Evolutionary conservation across 1,140 invertebrate species (phyloP), one percentile per base, ranked within the genome.

Genomic region (Copidosoma floridanum): DNA sequence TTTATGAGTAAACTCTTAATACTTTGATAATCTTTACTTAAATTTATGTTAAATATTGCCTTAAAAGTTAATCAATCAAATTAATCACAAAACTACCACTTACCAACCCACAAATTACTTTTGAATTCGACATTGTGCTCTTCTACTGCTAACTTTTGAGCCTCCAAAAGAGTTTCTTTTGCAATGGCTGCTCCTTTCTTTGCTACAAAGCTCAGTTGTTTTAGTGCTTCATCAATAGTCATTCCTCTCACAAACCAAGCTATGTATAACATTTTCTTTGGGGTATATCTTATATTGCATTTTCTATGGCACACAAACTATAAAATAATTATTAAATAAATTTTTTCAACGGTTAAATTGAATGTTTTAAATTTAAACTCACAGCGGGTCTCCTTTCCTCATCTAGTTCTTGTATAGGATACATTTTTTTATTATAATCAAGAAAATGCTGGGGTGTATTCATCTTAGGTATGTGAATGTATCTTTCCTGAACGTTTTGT

Each of bases 41-140:
- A 37, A 16, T 47, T 18, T 40, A 24, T 43, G 35, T 21, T 32
- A 14, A 24, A 27, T 11, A 29, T n/a, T 2, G 12, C 24, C 1
- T 55, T 20, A 20, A 10, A 57, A 23, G 50, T 24, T 14, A 0
- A 44, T n/a, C n/a, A n/a, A n/a, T n/a, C n/a, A n/a, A n/a, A n/a
- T n/a, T n/a, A n/a, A n/a, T n/a, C n/a, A n/a, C n/a, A n/a, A 53
- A 32, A 60, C 83, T 85, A 84, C 79, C 70, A 88, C 88, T 86
- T 80, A 96, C 94, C 90, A 82, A 98, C 88, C 95, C 95, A 99
- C 43, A 99, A 82, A 82, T 98, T 98, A 71, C 90, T 95, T 74
- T 87, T 90, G 79, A 89, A 99, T 81, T 98, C 95, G 27, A 98
- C 93, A 85, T 97, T 92, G 71, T 98, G 95, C 24, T 91, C 75